Percentiles rank a stretch among this genome's conserved stretches.
Conservation (phyloP, 2,888 invertebrate genomes). For the Tridacna gigas region DNA sequence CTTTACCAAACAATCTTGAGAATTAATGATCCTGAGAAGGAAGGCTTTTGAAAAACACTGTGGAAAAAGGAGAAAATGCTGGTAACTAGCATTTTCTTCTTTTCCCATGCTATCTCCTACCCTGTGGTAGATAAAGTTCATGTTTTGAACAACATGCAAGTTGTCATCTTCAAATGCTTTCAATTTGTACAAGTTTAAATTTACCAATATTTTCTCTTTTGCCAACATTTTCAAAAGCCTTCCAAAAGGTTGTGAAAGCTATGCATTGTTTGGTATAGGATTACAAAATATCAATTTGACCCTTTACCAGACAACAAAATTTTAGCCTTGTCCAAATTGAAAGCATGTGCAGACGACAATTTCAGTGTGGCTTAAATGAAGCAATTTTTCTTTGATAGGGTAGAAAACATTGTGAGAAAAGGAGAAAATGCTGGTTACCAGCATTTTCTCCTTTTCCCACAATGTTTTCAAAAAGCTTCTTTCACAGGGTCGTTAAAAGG, state of each 20-base stretch:
- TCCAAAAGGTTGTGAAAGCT: too few relatives aligned
- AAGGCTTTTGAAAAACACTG: not conserved
- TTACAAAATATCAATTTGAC: too few relatives aligned
- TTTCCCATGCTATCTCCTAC: not conserved
- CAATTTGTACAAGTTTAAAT: not conserved
- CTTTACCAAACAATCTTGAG: not conserved
- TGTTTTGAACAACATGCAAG: too few relatives aligned
- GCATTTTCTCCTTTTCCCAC: conserved; percentile 11
- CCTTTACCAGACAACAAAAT: too few relatives aligned
- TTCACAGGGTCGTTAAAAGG: not conserved
- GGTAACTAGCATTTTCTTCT: not conserved
- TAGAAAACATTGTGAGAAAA: not conserved
- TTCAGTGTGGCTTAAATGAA: too few relatives aligned
- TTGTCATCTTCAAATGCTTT: not conserved
- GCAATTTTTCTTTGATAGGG: not conserved
- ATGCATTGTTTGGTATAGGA: not conserved
- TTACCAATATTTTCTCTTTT: not conserved
- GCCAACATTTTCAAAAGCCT: not conserved
- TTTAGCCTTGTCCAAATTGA: too few relatives aligned
- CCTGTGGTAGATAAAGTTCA: too few relatives aligned
- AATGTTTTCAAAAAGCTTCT: not conserved
- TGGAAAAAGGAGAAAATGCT: not conserved
- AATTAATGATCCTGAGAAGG: too few relatives aligned
- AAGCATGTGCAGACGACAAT: too few relatives aligned
- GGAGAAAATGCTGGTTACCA: not conserved